Base-by-base conservation (phyloP, 2,113 vertebrate species). In the Cichladusa arquata region DNA sequence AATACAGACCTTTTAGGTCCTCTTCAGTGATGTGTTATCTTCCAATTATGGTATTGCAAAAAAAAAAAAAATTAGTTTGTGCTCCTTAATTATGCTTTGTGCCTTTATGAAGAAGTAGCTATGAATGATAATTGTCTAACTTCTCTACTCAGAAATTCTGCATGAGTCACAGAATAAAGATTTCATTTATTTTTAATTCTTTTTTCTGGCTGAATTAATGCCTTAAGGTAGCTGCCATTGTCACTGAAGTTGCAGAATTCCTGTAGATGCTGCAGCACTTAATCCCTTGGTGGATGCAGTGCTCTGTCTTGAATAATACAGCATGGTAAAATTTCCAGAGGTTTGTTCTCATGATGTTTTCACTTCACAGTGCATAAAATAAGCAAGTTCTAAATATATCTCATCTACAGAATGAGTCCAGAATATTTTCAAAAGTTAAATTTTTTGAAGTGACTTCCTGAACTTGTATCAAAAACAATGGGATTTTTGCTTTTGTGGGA, bases 141-240 rank as follows among this genome's bases (percentile, higher is more conserved):
- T 70, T 84, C n/a, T 85, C n/a, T 81, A 81, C 38, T 11, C 19
- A 36, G 60, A 82, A 90, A 80, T 92, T 50, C 56, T 95, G 79
- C 62, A 28, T 83, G 71, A 92, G 42, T 90, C 74, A 71, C 36
- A 47, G 64, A 61, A 51, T 62, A 62, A 83, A 93, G 24, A 61
- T 60, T 70, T 93, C 4, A 58, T 77, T 60, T 86, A 69, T 81
- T 92, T 82, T 91, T 62, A 80, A 54, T 92, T 92, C 58, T 95
- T 42, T 56, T 92, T 96, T 90, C 81, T 86, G 90, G 62, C 58
- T 94, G 90, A 94, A 85, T 95, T 72, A 80, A 62, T 94, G 81
- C 84, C 70, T 85, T 61, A 51, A 85, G 71, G 85, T 77, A 73
- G 33, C 89, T 91, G 60, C 45, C 51, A 45, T 72, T 79, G 69